Evolutionary conservation across 2,797 vertebrate genomes (phyloP).

Genomic region (Lutra lutra): DNA sequence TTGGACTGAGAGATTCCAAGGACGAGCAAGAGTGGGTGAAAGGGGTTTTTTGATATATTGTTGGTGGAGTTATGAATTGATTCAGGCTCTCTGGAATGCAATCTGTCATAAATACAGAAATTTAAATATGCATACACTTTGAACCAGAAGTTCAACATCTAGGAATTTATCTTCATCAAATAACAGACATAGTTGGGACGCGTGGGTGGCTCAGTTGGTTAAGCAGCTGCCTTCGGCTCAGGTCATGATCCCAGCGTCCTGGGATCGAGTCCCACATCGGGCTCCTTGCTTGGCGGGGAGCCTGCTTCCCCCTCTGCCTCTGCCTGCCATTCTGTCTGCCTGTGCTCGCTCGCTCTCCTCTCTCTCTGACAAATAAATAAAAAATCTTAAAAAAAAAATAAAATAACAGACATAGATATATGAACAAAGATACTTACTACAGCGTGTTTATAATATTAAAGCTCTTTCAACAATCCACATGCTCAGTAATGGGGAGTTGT

Average conservation of each 20-base stretch:
- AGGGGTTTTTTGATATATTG: not conserved
- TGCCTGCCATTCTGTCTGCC: too few species aligned
- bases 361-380: too few species aligned
- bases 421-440: not conserved
- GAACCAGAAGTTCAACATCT: conserved; percentile 12
- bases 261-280: too few species aligned
- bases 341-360: too few species aligned
- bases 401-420: conserved; percentile 7
- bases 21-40: not conserved
- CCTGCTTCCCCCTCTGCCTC: too few species aligned
- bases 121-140: conserved; percentile 1
- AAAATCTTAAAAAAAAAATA: too few species aligned
- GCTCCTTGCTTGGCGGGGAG: too few species aligned
- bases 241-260: too few species aligned
- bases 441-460: not conserved
- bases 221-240: too few species aligned
- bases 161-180: conserved; percentile 44
- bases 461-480: not conserved
- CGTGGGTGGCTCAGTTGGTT: too few species aligned
- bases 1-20: not conserved
- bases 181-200: not conserved
- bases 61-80: not conserved
- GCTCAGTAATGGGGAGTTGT: not conserved
- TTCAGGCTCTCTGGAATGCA: conserved; percentile 32
- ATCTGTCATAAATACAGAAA: not conserved